Evolutionary conservation across 2,888 invertebrate genomes (phyloP).

Genomic region (Drosophila nigricruria): DNA sequence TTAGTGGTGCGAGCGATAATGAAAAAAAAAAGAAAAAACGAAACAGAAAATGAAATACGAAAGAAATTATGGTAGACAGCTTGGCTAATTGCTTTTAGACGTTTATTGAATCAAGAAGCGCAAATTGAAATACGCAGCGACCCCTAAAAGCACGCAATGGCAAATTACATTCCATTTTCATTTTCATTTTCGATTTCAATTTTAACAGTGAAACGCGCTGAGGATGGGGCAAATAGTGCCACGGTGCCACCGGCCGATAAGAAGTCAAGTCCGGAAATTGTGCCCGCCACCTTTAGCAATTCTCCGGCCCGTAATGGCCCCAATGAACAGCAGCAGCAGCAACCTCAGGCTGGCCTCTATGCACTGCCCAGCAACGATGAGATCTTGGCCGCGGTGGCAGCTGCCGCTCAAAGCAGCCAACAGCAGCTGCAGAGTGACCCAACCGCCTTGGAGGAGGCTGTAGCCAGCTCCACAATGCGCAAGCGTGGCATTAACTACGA

Average conservation of each 20-base stretch:
- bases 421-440: slow-evolving; percentile 73
- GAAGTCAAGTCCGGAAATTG: slow-evolving; percentile 83
- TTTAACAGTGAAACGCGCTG: slow-evolving; percentile 58
- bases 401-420: slow-evolving; percentile 74
- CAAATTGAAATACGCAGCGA: slow-evolving; percentile 59
- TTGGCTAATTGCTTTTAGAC: slow-evolving; percentile 71
- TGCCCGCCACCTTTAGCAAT: slow-evolving; percentile 80
- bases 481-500: slow-evolving; percentile 83
- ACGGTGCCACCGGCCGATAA: slow-evolving; percentile 71
- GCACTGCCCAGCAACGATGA: slow-evolving; percentile 76
- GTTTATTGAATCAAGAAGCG: slow-evolving; percentile 68
- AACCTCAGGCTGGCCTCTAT: slow-evolving; percentile 54
- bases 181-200: slow-evolving; percentile 42
- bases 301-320: slow-evolving; percentile 56
- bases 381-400: slow-evolving; percentile 81
- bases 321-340: slow-evolving; percentile 26
- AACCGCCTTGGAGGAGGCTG: slow-evolving; percentile 55
- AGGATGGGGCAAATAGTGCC: slow-evolving; percentile 37
- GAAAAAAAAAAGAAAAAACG: slow-evolving; percentile 27
- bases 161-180: slow-evolving; percentile 57
- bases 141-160: slow-evolving; percentile 55
- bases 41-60: slow-evolving; percentile 37
- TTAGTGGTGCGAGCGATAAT: slow-evolving; percentile 54
- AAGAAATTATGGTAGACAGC: slow-evolving; percentile 65
- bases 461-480: slow-evolving; percentile 75